Evolutionary conservation across 2,797 vertebrate genomes (phyloP), one percentile per base, ranked within the genome.

Genomic region (Sylvilagus floridanus): DNA sequence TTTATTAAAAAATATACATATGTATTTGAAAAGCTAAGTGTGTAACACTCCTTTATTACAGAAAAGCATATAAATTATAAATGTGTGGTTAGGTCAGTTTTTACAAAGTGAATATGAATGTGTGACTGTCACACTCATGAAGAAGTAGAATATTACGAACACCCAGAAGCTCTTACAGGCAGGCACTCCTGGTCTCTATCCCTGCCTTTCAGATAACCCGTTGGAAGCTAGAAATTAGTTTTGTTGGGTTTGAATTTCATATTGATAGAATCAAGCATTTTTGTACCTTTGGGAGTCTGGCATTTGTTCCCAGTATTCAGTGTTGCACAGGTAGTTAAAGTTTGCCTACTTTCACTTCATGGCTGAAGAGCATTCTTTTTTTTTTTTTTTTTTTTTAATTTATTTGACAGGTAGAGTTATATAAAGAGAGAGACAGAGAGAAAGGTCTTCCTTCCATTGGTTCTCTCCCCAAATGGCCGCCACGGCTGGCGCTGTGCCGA

Each of bases 231-330:
- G 5, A 76, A 35, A 30, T 72, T 83, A 83, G 28, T 83, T 89
- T 90, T 83, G 42, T 30, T 57, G 35, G 32, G 63, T 86, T 50
- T 63, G 69, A 90, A 63, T 85, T 93, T 86, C 21, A 32, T 76
- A 12, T 82, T 71, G 65, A 52, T 47, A 83, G 30, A 87, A 57
- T 75, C 52, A 8, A 14, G 30, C n/a, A 75, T 2, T 47, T 81
- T 68, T 85, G 37, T 85, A n/a, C 42, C 54, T 65, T 90, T 85
- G 66, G 28, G 69, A 65, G 2, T 63, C 37, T 85, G 79, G n/a
- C 24, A 50, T 65, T 10, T 91, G 88, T 85, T 32, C 32, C 62
- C 85, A 17, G 6, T 71, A 47, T 62, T 63, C 19, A 82, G 0
- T 19, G 14, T 26, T 11, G 16, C 11, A 28, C 24, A 21, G 60